These are phyloP conservation scores for Stomorhina lunata DNA, from an alignment of 2,888 invertebrate species.

Conservation along the genomic window DNA sequence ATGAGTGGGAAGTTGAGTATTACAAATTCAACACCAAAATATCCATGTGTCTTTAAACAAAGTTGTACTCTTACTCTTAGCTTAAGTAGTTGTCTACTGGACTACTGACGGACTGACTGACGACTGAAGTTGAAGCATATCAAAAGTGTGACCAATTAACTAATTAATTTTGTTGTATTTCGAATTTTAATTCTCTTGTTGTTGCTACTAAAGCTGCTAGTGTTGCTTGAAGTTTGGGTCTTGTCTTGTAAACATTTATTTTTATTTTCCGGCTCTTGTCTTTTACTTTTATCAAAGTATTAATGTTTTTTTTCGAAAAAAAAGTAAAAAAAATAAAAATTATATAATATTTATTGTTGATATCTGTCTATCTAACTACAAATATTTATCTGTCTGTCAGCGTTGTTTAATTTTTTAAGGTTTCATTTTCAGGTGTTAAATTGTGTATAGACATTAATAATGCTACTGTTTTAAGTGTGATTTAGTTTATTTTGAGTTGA, in stretches of 20 bases:
- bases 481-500: neutral
- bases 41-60: neutral
- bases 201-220: neutral
- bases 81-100: no score
- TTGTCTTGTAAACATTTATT: neutral
- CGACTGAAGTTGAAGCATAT: slow-evolving; percentile 41
- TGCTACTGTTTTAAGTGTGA: slow-evolving; percentile 54
- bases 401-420: neutral
- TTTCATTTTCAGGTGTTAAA: slow-evolving; percentile 47
- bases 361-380: slow-evolving; percentile 42
- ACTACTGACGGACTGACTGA: no score
- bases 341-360: slow-evolving; percentile 14
- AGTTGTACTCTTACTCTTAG: no score
- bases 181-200: neutral
- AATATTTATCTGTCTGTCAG: slow-evolving; percentile 44
- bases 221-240: neutral
- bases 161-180: slow-evolving; percentile 61
- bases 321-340: neutral
- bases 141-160: slow-evolving; percentile 64
- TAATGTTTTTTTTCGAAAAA: slow-evolving; percentile 23
- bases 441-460: slow-evolving; percentile 40
- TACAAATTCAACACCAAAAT: slow-evolving; percentile 46
- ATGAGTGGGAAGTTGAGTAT: slow-evolving; percentile 55
- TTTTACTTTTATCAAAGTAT: slow-evolving; percentile 15
- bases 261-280: neutral